A percentile compares a stretch with the other conserved stretches of the same genome.
Conservation (phyloP, 2,113 vertebrate genomes). For the Sorex fumeus region DNA sequence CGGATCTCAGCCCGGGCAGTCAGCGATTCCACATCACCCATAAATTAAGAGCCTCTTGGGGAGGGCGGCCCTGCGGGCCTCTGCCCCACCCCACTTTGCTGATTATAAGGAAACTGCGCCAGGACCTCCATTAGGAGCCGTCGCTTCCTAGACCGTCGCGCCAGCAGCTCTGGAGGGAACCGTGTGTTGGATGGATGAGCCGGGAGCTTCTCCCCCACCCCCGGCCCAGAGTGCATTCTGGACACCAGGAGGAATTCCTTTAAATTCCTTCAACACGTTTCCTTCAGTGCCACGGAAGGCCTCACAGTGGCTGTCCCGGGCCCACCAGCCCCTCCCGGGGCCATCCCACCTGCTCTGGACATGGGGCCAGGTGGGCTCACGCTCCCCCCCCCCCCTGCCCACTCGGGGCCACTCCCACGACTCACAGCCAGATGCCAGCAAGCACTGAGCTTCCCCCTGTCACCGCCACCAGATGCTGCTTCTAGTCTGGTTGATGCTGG, state of each 20-base stretch:
- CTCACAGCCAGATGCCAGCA: too few species aligned
- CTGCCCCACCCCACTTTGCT: conserved; percentile 68
- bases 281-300: background rate
- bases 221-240: too few species aligned
- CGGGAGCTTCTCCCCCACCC: conserved; percentile 36
- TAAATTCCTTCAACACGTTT: too few species aligned
- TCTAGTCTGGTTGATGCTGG: too few species aligned
- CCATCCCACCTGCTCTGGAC: background rate
- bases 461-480: too few species aligned
- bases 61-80: conserved; percentile 8
- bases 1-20: conserved; percentile 52
- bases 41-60: conserved; percentile 78
- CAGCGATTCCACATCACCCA: conserved; percentile 51
- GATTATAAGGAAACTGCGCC: conserved; percentile 75
- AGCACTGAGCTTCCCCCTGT: too few species aligned
- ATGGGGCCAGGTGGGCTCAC: background rate
- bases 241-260: too few species aligned
- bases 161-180: conserved; percentile 44
- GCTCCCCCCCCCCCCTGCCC: background rate
- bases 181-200: conserved; percentile 62
- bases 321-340: background rate
- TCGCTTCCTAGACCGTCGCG: conserved; percentile 67
- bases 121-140: conserved; percentile 77
- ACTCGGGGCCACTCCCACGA: too few species aligned
- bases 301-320: background rate